Base-by-base conservation (phyloP, 2,113 vertebrate genomes). In the Boulengeromyrus knoepffleri region DNA sequence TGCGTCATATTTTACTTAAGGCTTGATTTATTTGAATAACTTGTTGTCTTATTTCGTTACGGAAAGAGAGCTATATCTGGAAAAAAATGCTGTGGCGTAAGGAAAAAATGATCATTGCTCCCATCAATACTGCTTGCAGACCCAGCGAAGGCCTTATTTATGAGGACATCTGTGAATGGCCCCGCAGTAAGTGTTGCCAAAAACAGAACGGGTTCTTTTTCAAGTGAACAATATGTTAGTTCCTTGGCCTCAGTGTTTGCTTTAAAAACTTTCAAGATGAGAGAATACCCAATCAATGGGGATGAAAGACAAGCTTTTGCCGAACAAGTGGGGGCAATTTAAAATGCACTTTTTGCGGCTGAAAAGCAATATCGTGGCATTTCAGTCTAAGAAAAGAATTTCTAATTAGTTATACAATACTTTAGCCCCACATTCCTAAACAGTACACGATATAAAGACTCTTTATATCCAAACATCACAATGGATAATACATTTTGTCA, bases 81-180 rank as follows among this genome's bases (percentile, higher is more conserved):
- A 19, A 7, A 3, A 52, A 80, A 80, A 42, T 19, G 3, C 7
- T 27, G 58, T 9, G 58, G 58, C 8, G 13, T 13, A 74, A 36
- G 13, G 31, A 13, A 36, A 74, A 74, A 74, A 74, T 9, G 27
- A 74, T 74, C 12, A 36, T 74, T 36, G 70, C 36, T 80, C 15
- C 13, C 17, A 80, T 80, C 31, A 39, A 80, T 42, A 42, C 31
- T 80, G 74, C 36, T 74, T 80, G 36, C 74, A 80, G 74, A 80
- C 15, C 74, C 74, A 80, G 12, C 74, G 15, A 42, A 80, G 74
- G 74, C 74, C 94, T 96, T 95, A 96, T 96, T 94, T 92, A 89
- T 92, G 92, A 94, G 92, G 94, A 95, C 95, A 95, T 95, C 93
- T 93, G 94, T 90, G 94, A 95, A 92, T 91, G 94, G 93, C 95